Conservation (phyloP, 2,113 vertebrate genomes). For the Tringa solitaria region DNA sequence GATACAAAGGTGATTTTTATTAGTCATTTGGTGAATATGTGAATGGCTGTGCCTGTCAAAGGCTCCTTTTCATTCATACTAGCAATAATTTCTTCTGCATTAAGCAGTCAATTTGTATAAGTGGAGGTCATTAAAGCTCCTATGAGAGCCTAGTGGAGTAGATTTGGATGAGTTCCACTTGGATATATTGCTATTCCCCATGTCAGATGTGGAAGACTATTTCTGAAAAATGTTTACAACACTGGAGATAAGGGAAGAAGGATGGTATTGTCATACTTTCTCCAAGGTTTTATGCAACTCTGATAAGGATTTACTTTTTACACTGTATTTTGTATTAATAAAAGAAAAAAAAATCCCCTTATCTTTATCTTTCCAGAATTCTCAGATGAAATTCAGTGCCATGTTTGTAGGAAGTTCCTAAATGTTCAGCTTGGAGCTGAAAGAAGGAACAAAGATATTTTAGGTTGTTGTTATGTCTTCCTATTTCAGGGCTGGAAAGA, state of each 20-base stretch:
- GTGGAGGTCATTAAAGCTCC: slow-evolving; percentile 41
- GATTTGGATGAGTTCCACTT: not conserved
- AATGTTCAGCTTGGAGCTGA: not conserved
- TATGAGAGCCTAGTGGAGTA: not conserved
- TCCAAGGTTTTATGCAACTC: not conserved
- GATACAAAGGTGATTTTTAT: slow-evolving; percentile 39
- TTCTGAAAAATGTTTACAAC: slow-evolving; percentile 40
- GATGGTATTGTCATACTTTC: not conserved
- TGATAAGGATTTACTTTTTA: not conserved
- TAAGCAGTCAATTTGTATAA: slow-evolving; percentile 40
- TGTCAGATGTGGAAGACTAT: not conserved
- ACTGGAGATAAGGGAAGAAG: not conserved
- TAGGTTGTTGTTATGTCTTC: not conserved
- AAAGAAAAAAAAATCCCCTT: not conserved
- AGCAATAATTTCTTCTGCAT: slow-evolving; percentile 29
- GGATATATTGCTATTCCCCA: not conserved
- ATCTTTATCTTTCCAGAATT: not conserved
- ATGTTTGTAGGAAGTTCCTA: not conserved
- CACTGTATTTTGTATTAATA: not conserved
- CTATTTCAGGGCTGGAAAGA: not conserved
- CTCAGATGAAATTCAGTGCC: not conserved
- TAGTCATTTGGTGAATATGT: slow-evolving; percentile 28
- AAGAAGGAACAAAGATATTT: not conserved
- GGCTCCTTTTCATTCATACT: slow-evolving; percentile 30
- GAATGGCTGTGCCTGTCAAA: slow-evolving; percentile 37